Conservation (phyloP, 1,140 invertebrate species). For the Myzus persicae region DNA sequence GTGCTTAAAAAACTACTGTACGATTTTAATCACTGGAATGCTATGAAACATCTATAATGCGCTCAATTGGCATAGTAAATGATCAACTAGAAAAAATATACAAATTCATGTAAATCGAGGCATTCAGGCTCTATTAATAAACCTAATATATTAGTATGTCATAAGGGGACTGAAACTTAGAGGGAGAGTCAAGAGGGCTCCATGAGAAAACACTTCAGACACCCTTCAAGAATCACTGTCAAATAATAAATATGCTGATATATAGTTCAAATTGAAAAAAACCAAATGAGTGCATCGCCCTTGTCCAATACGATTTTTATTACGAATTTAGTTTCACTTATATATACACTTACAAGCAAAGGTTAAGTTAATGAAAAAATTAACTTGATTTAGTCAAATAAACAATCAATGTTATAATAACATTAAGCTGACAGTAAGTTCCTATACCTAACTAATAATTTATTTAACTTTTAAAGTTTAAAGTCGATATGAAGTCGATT, state of each 20-base stretch:
- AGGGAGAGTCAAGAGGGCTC: slow-evolving; percentile 3
- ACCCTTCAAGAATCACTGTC: slow-evolving; percentile 8
- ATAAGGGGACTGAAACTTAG: not conserved
- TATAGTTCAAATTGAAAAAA: slow-evolving; percentile 6
- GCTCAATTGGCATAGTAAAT: not conserved
- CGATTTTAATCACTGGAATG: not conserved
- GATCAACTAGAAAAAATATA: not conserved
- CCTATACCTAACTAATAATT: not conserved
- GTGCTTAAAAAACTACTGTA: not conserved
- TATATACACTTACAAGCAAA: not conserved
- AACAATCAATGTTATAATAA: not conserved
- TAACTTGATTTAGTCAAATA: not conserved
- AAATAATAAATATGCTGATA: slow-evolving; percentile 13
- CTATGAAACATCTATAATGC: not conserved
- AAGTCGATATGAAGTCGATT: not conserved
- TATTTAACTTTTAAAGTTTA: not conserved
- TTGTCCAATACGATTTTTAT: not conserved
- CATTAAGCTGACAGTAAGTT: not conserved
- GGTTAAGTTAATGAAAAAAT: not conserved
- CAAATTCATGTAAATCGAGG: not conserved
- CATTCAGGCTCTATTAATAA: not conserved
- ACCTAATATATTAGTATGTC: slow-evolving; percentile 1
- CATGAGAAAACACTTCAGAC: slow-evolving; percentile 4
- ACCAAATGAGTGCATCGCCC: not conserved
- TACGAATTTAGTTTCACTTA: not conserved